These are phyloP conservation scores for Oenanthe oenanthe DNA, from an alignment of 2,113 vertebrate genomes.

Conservation along the genomic window DNA sequence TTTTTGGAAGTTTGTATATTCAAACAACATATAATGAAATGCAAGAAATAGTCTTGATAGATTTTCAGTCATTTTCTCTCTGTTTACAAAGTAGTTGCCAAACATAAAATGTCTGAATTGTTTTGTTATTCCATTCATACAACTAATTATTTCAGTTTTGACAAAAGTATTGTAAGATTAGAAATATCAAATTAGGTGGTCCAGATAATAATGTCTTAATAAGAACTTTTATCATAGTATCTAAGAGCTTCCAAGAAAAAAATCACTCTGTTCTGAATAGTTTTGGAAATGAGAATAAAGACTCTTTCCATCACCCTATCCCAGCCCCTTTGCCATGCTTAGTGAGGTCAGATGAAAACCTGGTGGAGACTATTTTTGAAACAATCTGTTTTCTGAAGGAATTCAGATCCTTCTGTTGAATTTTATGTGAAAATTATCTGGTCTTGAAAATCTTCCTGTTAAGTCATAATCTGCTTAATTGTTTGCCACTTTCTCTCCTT, in stretches of 20 bases:
- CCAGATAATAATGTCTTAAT: not conserved
- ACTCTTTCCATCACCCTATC: not conserved
- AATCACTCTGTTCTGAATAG: not conserved
- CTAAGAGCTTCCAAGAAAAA: not conserved
- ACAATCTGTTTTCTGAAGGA: not conserved
- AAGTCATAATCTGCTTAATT: not conserved
- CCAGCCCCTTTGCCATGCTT: not conserved
- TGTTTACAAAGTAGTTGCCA: not conserved
- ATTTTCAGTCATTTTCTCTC: not conserved
- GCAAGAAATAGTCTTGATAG: not conserved
- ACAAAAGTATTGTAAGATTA: not conserved
- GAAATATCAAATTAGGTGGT: not conserved
- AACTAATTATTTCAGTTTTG: not conserved
- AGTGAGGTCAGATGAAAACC: not conserved
- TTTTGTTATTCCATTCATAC: not conserved
- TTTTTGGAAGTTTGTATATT: not conserved
- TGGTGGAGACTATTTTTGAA: not conserved
- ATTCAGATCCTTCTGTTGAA: not conserved
- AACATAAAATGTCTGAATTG: not conserved
- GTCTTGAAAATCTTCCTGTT: not conserved
- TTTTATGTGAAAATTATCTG: not conserved
- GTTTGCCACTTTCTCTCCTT: not conserved
- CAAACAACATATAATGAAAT: not conserved
- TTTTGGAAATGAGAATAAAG: not conserved
- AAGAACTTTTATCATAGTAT: too few relatives aligned